phyloP scores from a whole-genome alignment of 2,113 vertebrate species.

The Puma concolor region DNA sequence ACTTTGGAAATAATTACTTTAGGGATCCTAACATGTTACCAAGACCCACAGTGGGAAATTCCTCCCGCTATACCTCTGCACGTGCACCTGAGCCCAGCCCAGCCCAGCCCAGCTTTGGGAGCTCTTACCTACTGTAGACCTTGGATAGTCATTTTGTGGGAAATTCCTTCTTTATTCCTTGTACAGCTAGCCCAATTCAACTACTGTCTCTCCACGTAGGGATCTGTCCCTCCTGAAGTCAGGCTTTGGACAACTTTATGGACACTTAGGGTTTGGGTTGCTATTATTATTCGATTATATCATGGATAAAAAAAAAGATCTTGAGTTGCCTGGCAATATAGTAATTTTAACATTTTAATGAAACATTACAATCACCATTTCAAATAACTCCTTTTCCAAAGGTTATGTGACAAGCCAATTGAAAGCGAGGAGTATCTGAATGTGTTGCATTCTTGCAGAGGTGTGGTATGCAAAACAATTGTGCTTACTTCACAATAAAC shows the following conservation, averaged over 20 bases:
- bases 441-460: not conserved
- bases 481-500: not conserved
- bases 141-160: not conserved
- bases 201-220: not conserved
- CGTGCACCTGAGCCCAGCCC: not conserved
- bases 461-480: not conserved
- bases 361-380: not conserved
- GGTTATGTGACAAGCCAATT: not conserved
- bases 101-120: not conserved
- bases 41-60: not conserved
- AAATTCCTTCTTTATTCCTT: not conserved
- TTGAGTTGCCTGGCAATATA: not conserved
- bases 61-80: not conserved
- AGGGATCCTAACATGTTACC: not conserved
- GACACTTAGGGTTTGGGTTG: not conserved
- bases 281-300: slow-evolving; percentile 4
- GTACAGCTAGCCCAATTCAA: not conserved
- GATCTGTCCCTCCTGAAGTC: not conserved
- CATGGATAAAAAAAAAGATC: not conserved
- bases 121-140: not conserved
- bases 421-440: not conserved
- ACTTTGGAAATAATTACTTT: slow-evolving; percentile 29
- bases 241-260: slow-evolving; percentile 30
- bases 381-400: slow-evolving; percentile 35
- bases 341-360: not conserved